Percentiles rank a stretch among this genome's conserved stretches.
Evolutionary conservation across 2,113 vertebrate genomes (phyloP).

Genomic region (Hipposideros armiger): DNA sequence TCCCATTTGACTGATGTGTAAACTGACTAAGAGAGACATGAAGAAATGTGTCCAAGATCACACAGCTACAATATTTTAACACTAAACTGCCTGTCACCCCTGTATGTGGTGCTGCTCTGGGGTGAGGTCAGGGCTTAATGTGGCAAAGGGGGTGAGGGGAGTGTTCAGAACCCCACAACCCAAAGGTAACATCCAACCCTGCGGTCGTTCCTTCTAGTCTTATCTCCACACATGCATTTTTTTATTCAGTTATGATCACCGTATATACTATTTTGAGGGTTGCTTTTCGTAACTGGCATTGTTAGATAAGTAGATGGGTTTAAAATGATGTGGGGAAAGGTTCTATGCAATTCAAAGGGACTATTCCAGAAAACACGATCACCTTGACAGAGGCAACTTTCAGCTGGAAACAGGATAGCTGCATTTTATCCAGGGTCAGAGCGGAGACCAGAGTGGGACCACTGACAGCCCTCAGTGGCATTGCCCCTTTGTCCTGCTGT

Average conservation of each 20-base stretch:
- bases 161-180: not conserved
- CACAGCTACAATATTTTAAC: not conserved
- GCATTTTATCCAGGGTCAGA: rapidly evolving
- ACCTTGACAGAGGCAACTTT: rapidly evolving
- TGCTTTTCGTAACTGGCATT: not conserved
- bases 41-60: not conserved
- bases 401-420: not conserved
- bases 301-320: not conserved
- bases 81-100: not conserved
- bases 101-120: not conserved
- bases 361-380: not conserved
- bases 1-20: not conserved
- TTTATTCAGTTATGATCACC: rapidly evolving
- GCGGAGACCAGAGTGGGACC: not conserved
- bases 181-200: not conserved
- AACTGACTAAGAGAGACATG: not conserved
- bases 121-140: not conserved
- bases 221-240: no score
- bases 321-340: not conserved
- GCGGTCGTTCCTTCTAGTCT: not conserved
- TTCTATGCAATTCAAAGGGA: not conserved
- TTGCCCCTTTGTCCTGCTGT: not conserved
- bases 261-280: not conserved
- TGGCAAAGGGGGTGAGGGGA: rapidly evolving
- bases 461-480: rapidly evolving